Evolutionary conservation across 1,140 invertebrate genomes (phyloP).

Genomic region (silkworm (Bombyx mori)): DNA sequence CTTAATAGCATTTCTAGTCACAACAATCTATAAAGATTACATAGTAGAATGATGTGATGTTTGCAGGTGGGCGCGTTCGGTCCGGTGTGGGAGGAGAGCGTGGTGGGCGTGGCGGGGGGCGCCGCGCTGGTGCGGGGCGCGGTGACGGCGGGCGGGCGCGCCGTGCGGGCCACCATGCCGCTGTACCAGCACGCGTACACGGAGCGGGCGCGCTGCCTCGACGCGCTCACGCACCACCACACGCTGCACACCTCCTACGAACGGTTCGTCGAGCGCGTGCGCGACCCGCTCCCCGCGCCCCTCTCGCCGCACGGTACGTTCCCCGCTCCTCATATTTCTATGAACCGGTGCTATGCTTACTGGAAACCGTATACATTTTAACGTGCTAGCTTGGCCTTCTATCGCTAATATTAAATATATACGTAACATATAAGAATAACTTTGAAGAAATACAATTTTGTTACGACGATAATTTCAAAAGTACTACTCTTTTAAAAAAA

Average conservation of each 20-base stretch:
- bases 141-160: slow-evolving; percentile 92
- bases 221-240: slow-evolving; percentile 90
- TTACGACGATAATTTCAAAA: no score
- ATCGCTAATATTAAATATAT: no score
- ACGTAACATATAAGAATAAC: no score
- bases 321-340: no score
- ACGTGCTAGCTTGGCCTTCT: no score
- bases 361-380: no score
- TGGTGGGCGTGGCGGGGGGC: slow-evolving; percentile 90
- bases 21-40: no score
- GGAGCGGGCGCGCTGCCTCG: slow-evolving; percentile 88
- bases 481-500: no score
- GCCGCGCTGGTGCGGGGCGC: slow-evolving; percentile 92
- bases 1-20: no score
- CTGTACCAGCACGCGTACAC: slow-evolving; percentile 96
- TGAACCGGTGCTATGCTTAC: no score
- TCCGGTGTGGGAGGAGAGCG: slow-evolving; percentile 94
- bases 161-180: slow-evolving; percentile 88
- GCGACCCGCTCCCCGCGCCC: slow-evolving; percentile 35
- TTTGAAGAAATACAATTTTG: no score
- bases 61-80: slow-evolving; percentile 93
- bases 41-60: not conserved
- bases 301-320: not conserved
- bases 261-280: slow-evolving; percentile 50
- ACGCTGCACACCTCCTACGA: slow-evolving; percentile 93